Evolutionary conservation across 2,888 invertebrate species (phyloP).

Genomic region (Zaprionus bogoriensis): DNA sequence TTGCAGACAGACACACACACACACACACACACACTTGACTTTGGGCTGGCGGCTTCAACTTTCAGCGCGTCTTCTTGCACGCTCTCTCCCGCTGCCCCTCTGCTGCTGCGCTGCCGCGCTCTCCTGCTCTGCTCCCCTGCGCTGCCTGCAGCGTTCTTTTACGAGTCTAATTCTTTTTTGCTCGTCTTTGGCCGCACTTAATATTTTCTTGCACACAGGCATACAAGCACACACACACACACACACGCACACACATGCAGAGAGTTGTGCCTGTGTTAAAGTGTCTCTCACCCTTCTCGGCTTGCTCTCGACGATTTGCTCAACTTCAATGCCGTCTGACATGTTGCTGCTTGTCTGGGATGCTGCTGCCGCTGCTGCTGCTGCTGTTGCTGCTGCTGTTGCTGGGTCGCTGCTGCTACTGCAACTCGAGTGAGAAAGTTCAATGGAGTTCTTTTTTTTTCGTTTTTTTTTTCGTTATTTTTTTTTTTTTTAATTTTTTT

Average conservation of each 20-base stretch:
- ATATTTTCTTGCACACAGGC: conserved; percentile 33
- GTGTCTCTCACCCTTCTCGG: conserved; percentile 85
- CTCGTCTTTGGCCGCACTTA: conserved; percentile 42
- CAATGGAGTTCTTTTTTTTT: conserved; percentile 33
- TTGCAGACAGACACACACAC: not conserved
- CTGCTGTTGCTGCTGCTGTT: conserved; percentile 11
- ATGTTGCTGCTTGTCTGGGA: conserved; percentile 58
- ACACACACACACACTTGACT: conserved; percentile 46
- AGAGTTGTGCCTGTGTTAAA: conserved; percentile 15
- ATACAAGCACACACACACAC: not conserved
- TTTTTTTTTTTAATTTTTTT: conserved; percentile 12
- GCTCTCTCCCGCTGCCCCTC: conserved; percentile 16
- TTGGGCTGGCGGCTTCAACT: conserved; percentile 50
- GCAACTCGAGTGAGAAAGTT: conserved; percentile 51
- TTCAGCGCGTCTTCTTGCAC: conserved; percentile 23
- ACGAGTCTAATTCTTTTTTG: conserved; percentile 48
- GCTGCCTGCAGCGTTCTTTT: conserved; percentile 27
- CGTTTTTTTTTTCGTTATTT: conserved; percentile 18
- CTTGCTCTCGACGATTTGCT: conserved; percentile 85
- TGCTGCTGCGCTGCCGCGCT: conserved; percentile 13
- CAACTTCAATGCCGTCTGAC: conserved; percentile 86
- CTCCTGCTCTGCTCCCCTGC: conserved; percentile 13
- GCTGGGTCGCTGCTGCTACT: conserved; percentile 26
- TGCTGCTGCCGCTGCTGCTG: conserved; percentile 26
- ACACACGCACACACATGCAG: not conserved